These are phyloP conservation scores for Platorchestia sp. DNA, from an alignment of 1,140 invertebrate species.

Conservation along the genomic window DNA sequence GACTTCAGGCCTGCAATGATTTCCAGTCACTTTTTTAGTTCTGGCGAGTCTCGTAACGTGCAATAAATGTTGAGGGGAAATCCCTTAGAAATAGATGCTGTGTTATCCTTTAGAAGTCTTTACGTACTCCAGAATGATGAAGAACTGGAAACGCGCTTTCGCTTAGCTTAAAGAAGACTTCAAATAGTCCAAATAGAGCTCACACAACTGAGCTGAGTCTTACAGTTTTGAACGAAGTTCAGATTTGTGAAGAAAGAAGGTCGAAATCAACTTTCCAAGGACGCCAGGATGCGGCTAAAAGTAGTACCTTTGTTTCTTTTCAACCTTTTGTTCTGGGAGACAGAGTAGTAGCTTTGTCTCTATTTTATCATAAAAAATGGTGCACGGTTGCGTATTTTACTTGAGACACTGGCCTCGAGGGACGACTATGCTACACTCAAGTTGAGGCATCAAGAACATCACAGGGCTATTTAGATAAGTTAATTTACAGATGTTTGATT, in stretches of 20 bases:
- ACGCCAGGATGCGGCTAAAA: not conserved
- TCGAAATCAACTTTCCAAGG: not conserved
- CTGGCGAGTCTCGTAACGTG: not conserved
- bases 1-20: not conserved
- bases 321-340: no score
- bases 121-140: not conserved
- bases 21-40: not conserved
- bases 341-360: not conserved
- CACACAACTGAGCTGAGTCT: not conserved
- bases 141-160: not conserved
- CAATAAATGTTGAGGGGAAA: not conserved
- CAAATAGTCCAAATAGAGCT: not conserved
- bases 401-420: no score
- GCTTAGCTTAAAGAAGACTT: not conserved
- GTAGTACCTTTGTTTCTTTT: no score
- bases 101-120: no score
- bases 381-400: not conserved
- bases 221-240: not conserved
- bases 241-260: not conserved
- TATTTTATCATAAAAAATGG: not conserved
- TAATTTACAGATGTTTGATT: no score
- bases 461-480: no score
- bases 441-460: no score
- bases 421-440: no score
- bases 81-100: not conserved